phyloP scores from a whole-genome alignment of 30 jellyfish, hydroid and myxozoan genomes.

The Pelagia noctiluca region DNA sequence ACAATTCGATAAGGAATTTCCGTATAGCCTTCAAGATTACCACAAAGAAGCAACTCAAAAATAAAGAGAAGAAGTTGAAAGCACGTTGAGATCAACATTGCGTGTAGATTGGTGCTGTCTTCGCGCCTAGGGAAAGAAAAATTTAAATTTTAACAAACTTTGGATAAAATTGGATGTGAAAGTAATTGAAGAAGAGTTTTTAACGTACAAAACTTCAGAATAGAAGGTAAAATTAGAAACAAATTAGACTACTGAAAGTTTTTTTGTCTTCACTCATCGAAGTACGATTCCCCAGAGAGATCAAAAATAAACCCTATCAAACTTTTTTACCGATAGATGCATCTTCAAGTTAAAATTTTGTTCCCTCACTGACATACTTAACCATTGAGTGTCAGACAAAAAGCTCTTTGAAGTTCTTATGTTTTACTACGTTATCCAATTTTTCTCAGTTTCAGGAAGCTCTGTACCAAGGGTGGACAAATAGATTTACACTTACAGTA shows the following conservation, averaged over 20 bases:
- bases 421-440: too few relatives aligned
- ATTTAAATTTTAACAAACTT: not conserved
- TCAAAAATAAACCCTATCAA: not conserved
- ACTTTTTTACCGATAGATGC: too few relatives aligned
- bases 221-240: too few relatives aligned
- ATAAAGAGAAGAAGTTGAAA: constrained; percentile 80
- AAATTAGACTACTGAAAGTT: too few relatives aligned
- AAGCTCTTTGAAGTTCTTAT: too few relatives aligned
- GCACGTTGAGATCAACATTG: constrained; percentile 89
- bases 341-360: too few relatives aligned
- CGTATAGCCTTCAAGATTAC: constrained; percentile 70
- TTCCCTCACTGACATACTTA: too few relatives aligned
- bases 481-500: too few relatives aligned
- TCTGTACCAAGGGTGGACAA: too few relatives aligned
- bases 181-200: not conserved
- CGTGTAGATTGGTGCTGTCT: constrained; percentile 85
- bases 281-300: not conserved
- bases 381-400: too few relatives aligned
- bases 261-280: too few relatives aligned
- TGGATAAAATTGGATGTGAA: not conserved
- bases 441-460: too few relatives aligned
- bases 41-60: constrained; percentile 90
- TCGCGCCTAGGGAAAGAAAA: constrained; percentile 73
- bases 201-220: not conserved
- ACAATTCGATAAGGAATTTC: constrained; percentile 77